Conservation (phyloP, 2,888 invertebrate species). For the Standfussiana lucernea region DNA sequence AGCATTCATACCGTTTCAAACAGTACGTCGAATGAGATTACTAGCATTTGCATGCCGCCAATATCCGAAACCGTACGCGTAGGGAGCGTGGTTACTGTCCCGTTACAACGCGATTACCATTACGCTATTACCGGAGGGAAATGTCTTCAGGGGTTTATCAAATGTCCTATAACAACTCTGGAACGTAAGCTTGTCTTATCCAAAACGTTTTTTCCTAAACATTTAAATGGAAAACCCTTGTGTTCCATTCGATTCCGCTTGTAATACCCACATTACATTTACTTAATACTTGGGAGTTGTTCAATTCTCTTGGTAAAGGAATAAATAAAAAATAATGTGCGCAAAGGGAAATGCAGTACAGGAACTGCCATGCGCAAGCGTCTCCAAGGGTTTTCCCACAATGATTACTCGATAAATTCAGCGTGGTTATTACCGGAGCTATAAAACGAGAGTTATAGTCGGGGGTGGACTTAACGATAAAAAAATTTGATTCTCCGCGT, state of each 20-base stretch:
- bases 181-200: conserved; percentile 60
- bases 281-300: conserved; percentile 39
- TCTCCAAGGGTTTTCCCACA: conserved; percentile 69
- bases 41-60: conserved; percentile 81
- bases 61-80: conserved; percentile 74
- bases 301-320: conserved; percentile 19
- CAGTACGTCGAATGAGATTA: conserved; percentile 72
- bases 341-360: conserved; percentile 46
- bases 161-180: conserved; percentile 70
- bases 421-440: conserved; percentile 71
- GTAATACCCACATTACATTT: conserved; percentile 46
- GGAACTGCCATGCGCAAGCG: conserved; percentile 65
- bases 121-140: conserved; percentile 72
- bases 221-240: conserved; percentile 50
- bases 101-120: conserved; percentile 80
- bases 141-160: conserved; percentile 69
- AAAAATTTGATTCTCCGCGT: conserved; percentile 73
- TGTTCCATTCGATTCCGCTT: conserved; percentile 32
- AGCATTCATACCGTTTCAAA: conserved; percentile 57
- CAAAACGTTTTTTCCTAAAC: conserved; percentile 57
- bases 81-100: conserved; percentile 73
- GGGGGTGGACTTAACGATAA: conserved; percentile 72
- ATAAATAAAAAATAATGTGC: conserved; percentile 50
- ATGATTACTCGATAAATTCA: conserved; percentile 76
- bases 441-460: conserved; percentile 74